Evolutionary conservation across 2,888 invertebrate species (phyloP), one percentile per base, ranked within the genome.

Genomic region (Catotricha subobsoleta): DNA sequence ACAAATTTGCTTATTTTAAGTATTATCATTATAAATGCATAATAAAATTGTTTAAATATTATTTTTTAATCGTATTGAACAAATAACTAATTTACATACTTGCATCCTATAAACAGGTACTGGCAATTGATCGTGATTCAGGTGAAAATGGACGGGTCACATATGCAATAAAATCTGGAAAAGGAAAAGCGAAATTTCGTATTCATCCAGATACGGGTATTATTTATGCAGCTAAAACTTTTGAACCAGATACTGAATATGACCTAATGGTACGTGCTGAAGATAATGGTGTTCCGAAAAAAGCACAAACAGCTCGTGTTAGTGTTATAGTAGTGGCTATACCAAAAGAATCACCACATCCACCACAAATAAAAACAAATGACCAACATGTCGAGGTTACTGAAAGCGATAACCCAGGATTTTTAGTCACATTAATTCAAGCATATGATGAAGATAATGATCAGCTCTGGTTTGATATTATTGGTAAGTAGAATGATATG

Each of bases 381-480:
- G 69, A 79, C 52, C 74, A 78, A 54, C 69, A 73, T 50, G 77
- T 80, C 43, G 72, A 76, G 54, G 73, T 80, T 30, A 84, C 87
- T 27, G 88, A 88, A 65, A 80, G 77, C 50, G 92, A 92, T 62
- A 72, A 73, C 51, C 79, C 88, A 28, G 91, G 91, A 19, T 84
- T 81, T 62, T 69, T 88, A 48, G 83, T 95, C 3, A 74, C 83
- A 39, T 72, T 87, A 45, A 71, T 94, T 52, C 80, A 84, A 54
- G 92, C 91, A 6, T 65, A 68, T 30, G 92, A 94, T 64, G 75
- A 76, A 41, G 92, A 94, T 57, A 76, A 76, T 34, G 87, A 92
- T 57, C 69, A 76, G 44, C 67, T 97, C 49, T 94, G 90, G 83
- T 95, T 82, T 62, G 80, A 83, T 54, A 92, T 97, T 48, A 73